Evolutionary conservation across 2,113 vertebrate species (phyloP).

Genomic region (Peucedramus taeniatus): DNA sequence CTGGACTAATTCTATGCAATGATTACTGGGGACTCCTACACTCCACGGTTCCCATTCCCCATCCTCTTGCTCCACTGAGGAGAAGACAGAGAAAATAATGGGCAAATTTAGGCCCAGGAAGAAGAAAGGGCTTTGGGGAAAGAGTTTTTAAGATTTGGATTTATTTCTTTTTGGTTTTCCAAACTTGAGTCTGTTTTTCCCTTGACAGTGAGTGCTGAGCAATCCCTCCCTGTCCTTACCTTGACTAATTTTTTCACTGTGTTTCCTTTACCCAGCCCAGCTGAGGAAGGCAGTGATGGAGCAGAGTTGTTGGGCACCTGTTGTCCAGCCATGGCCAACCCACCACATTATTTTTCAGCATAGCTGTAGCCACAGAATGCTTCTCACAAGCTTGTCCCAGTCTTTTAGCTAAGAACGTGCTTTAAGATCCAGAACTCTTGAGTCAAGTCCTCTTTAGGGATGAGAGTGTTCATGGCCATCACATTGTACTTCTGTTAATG

Average conservation of each 20-base stretch:
- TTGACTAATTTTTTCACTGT: neutral
- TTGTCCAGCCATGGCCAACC: too few species aligned
- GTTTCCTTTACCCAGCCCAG: neutral
- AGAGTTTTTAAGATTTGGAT: neutral
- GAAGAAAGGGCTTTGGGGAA: neutral
- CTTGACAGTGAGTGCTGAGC: neutral
- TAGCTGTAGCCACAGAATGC: rapidly evolving
- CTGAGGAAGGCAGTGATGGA: neutral
- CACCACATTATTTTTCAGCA: neutral
- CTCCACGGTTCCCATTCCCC: rapidly evolving
- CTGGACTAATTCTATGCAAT: neutral
- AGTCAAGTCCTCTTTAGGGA: neutral
- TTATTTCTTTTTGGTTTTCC: neutral
- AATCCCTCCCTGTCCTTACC: neutral
- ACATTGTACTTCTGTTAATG: neutral
- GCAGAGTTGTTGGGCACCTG: neutral
- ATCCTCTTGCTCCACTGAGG: neutral
- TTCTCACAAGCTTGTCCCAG: neutral
- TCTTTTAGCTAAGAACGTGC: neutral
- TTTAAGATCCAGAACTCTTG: neutral
- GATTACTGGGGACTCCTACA: neutral
- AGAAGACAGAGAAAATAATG: neutral
- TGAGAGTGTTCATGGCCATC: neutral
- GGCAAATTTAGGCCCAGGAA: neutral
- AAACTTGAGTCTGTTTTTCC: neutral